phyloP scores from a whole-genome alignment of 2,797 vertebrate species.

The Glyptemys insculpta region DNA sequence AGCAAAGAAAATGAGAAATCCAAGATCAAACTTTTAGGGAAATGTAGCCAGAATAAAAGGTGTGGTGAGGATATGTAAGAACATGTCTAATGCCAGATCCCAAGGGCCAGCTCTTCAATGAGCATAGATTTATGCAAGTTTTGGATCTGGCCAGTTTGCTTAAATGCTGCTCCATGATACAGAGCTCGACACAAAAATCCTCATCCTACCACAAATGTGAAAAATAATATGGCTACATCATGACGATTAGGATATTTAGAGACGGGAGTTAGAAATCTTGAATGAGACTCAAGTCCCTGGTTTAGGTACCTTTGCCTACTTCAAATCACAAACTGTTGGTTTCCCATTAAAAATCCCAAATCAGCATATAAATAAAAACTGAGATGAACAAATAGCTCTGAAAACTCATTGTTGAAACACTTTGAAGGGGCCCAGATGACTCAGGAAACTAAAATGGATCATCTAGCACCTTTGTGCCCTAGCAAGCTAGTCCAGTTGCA shows the following conservation, averaged over 20 bases:
- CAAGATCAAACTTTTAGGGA: background rate
- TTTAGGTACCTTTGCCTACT: background rate
- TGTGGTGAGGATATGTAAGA: background rate
- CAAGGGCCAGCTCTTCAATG: background rate
- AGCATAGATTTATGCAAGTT: fast-evolving
- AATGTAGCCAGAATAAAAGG: background rate
- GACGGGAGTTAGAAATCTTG: background rate
- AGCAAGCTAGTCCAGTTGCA: background rate
- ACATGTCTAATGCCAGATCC: background rate
- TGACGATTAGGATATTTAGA: background rate
- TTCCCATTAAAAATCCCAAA: fast-evolving
- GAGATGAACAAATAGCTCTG: background rate
- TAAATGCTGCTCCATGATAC: background rate
- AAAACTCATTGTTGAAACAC: background rate
- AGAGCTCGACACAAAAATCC: background rate
- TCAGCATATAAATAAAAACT: background rate
- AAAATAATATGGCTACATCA: no score
- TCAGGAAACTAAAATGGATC: fast-evolving
- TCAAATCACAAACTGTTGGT: background rate
- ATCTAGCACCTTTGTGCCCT: background rate
- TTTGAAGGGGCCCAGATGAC: background rate
- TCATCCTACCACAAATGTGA: background rate
- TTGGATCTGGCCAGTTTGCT: background rate
- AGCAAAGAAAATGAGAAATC: fast-evolving
- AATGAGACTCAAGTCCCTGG: background rate